These are phyloP conservation scores for Rhodophaea formosa DNA, from an alignment of 2,888 invertebrate genomes.

Conservation along the genomic window DNA sequence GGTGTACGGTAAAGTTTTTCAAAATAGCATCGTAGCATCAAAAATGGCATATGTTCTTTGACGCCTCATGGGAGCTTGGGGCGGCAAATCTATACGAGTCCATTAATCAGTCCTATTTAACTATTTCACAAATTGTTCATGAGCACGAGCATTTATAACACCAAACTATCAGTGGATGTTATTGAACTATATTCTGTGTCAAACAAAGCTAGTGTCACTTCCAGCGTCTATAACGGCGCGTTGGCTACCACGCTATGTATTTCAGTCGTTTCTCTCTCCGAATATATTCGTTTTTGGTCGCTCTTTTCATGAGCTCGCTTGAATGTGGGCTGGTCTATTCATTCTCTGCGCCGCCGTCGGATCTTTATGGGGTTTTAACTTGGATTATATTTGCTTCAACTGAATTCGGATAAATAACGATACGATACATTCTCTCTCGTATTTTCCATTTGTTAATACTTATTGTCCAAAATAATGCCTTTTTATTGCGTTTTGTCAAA, in stretches of 20 bases:
- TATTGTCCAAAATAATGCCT: slow-evolving; percentile 20
- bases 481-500: slow-evolving; percentile 23
- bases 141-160: too few relatives aligned
- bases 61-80: too few relatives aligned
- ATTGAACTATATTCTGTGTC: too few relatives aligned
- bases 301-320: slow-evolving; percentile 71
- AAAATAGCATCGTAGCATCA: too few relatives aligned
- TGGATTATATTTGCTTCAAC: slow-evolving; percentile 65
- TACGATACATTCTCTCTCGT: slow-evolving; percentile 36
- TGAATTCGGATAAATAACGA: slow-evolving; percentile 57
- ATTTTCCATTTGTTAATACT: slow-evolving; percentile 29
- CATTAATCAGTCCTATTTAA: too few relatives aligned
- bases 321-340: slow-evolving; percentile 73
- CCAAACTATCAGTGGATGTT: too few relatives aligned
- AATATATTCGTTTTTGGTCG: slow-evolving; percentile 73
- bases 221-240: slow-evolving; percentile 36
- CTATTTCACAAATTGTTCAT: too few relatives aligned
- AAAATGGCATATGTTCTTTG: too few relatives aligned
- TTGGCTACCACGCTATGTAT: slow-evolving; percentile 56
- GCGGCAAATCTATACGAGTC: too few relatives aligned
- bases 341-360: slow-evolving; percentile 58
- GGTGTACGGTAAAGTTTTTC: too few relatives aligned
- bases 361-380: slow-evolving; percentile 71
- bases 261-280: slow-evolving; percentile 65
- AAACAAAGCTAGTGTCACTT: slow-evolving; percentile 25